phyloP scores from a whole-genome alignment of 23 tunicate genomes.

The Trididemnum nubilum region DNA sequence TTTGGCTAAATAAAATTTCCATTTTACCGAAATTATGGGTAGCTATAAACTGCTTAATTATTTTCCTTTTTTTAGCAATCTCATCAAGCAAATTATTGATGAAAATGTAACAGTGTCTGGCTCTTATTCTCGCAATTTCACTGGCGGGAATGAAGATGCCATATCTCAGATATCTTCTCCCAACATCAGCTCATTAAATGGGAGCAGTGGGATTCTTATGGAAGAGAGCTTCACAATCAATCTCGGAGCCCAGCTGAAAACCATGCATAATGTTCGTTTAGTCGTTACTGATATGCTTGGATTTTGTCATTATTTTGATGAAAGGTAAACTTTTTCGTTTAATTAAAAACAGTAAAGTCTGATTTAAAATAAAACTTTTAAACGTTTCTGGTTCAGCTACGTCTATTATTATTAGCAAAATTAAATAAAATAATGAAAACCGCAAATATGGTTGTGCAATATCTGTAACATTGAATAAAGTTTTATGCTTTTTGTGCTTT shows the following conservation, averaged over 20 bases:
- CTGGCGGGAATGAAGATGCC: background rate
- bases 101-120: background rate
- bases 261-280: slow-evolving; percentile 93
- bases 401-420: background rate
- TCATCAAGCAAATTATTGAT: slow-evolving; percentile 47
- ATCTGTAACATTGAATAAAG: too few species aligned
- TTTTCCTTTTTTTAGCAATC: slow-evolving; percentile 29
- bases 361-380: background rate
- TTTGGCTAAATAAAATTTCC: too few species aligned
- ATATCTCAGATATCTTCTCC: background rate
- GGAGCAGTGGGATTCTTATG: slow-evolving; percentile 41
- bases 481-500: too few species aligned
- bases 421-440: background rate
- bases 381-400: background rate
- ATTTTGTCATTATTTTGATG: slow-evolving; percentile 69
- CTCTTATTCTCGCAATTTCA: background rate
- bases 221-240: slow-evolving; percentile 97
- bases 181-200: background rate
- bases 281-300: slow-evolving; percentile 63
- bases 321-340: slow-evolving; percentile 45
- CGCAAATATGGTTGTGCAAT: background rate
- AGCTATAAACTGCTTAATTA: too few species aligned
- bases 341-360: too few species aligned
- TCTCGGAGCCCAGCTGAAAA: slow-evolving; percentile 93
- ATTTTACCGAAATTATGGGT: too few species aligned